These are phyloP conservation scores for Pristionchus maxplancki DNA, from an alignment of 2,888 invertebrate species.

Conservation along the genomic window DNA sequence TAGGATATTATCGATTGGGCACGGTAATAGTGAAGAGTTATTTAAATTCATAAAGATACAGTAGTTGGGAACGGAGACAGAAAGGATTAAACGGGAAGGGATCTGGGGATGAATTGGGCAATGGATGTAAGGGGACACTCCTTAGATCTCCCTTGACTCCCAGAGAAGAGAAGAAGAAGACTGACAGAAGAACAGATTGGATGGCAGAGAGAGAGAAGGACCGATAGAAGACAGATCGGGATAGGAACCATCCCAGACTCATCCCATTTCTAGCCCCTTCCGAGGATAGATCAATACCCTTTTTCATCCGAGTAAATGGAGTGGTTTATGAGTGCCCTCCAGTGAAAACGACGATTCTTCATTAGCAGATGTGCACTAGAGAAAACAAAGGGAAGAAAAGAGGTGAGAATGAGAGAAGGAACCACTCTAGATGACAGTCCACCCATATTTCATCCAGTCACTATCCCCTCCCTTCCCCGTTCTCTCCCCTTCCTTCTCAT, in stretches of 20 bases:
- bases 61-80: not conserved
- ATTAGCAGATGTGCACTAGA: not conserved
- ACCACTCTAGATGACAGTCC: not conserved
- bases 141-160: not conserved
- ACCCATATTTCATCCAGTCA: slow-evolving; percentile 12
- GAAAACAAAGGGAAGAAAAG: not conserved
- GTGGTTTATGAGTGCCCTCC: slow-evolving; percentile 17
- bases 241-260: not conserved
- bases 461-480: not conserved
- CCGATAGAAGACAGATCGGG: not conserved
- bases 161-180: not conserved
- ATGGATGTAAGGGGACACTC: slow-evolving; percentile 21
- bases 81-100: not conserved
- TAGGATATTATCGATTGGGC: not conserved
- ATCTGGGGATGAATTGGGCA: not conserved
- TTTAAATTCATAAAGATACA: not conserved
- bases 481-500: slow-evolving; percentile 10
- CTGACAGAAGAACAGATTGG: slow-evolving; percentile 6
- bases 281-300: not conserved
- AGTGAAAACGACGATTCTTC: slow-evolving; percentile 12
- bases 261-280: not conserved
- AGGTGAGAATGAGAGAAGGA: not conserved
- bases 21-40: not conserved
- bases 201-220: slow-evolving; percentile 13
- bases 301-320: not conserved